Conservation (phyloP, 2,113 vertebrate genomes). For the Trachemys scripta region DNA sequence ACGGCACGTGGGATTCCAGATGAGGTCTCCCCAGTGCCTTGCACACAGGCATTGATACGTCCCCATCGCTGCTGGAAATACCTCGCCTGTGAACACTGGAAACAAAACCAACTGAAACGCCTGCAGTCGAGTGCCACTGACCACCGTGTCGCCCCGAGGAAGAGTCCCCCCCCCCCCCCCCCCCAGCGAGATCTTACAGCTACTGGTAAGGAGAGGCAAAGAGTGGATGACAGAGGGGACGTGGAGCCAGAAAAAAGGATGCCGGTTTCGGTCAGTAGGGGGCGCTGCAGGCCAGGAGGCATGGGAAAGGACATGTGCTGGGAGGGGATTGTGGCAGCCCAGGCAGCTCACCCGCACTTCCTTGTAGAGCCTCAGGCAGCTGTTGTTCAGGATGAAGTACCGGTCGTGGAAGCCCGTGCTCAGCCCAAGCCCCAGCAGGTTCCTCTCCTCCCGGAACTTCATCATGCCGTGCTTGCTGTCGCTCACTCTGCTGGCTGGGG, state of each 20-base stretch:
- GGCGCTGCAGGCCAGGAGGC: too few relatives aligned
- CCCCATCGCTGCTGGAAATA: not conserved
- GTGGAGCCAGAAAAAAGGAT: not conserved
- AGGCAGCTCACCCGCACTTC: conserved; percentile 88
- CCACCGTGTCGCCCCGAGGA: not conserved
- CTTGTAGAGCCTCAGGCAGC: conserved; percentile 91
- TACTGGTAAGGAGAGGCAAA: not conserved
- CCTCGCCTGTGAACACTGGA: not conserved
- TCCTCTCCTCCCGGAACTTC: conserved; percentile 92
- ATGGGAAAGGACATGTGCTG: not conserved
- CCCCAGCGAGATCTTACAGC: not conserved
- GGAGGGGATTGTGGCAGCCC: accelerated
- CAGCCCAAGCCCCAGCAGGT: conserved; percentile 87
- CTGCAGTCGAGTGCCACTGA: too few relatives aligned
- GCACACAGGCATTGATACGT: not conserved
- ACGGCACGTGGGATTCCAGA: not conserved
- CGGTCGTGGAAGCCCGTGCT: conserved; percentile 90
- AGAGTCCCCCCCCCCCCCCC: not conserved
- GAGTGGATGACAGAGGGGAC: accelerated
- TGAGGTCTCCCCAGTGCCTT: not conserved
- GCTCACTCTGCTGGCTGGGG: conserved; percentile 87
- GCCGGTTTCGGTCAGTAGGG: too few relatives aligned
- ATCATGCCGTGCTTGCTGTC: conserved; percentile 92
- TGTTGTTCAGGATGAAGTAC: conserved; percentile 92
- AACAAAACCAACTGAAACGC: not conserved